Conservation (phyloP, 2,888 invertebrate species). For the Torymus aiolomorphi region DNA sequence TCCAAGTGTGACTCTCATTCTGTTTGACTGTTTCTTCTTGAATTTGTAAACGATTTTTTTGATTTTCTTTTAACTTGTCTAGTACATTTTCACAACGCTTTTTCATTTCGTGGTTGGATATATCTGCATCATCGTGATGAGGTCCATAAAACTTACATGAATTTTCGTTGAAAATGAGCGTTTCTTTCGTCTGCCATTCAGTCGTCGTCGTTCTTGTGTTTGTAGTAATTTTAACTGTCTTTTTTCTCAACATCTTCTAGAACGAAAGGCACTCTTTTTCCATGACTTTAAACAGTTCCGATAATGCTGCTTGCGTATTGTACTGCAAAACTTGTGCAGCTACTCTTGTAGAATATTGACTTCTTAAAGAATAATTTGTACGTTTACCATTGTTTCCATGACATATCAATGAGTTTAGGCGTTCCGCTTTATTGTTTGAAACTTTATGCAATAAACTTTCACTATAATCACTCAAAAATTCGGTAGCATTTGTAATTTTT, state of each 20-base stretch:
- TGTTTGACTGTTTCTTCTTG: slow-evolving; percentile 46
- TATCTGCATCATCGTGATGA: slow-evolving; percentile 13
- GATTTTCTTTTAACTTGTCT: background rate
- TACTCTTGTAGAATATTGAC: slow-evolving; percentile 8
- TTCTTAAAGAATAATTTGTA: slow-evolving; percentile 2
- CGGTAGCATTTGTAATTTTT: slow-evolving; percentile 29
- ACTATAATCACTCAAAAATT: slow-evolving; percentile 34
- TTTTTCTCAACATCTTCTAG: background rate
- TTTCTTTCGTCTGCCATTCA: slow-evolving; percentile 48
- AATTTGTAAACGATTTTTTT: slow-evolving; percentile 37
- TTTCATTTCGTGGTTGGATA: slow-evolving; percentile 48
- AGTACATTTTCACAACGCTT: background rate
- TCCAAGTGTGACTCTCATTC: background rate
- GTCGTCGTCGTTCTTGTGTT: no score
- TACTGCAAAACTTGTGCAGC: slow-evolving; percentile 11
- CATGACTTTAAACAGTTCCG: slow-evolving; percentile 16
- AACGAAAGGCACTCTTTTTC: slow-evolving; percentile 11
- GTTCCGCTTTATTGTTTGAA: no score
- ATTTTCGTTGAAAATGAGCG: slow-evolving; percentile 38
- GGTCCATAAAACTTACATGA: slow-evolving; percentile 11
- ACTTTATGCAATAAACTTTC: no score
- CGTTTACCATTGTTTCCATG: background rate
- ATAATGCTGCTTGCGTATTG: slow-evolving; percentile 36
- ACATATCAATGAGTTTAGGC: no score
- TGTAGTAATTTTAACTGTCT: background rate